Percentiles rank a stretch among this genome's conserved stretches.
Evolutionary conservation across 2,113 vertebrate species (phyloP).

Genomic region (Empidonax alnorum): DNA sequence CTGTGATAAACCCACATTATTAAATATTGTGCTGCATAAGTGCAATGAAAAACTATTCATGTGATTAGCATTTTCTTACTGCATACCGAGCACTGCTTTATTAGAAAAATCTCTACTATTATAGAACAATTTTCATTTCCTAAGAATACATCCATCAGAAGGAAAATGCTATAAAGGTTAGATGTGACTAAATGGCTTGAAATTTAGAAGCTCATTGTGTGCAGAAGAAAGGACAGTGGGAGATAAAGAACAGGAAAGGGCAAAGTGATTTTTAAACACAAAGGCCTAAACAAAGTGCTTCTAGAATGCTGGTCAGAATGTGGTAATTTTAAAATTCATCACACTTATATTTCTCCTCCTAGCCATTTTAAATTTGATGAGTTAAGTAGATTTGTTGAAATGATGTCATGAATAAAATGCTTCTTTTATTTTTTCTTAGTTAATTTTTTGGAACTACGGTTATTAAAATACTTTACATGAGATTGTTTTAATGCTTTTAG

Average conservation of each 20-base stretch:
- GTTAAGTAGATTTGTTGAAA: background rate
- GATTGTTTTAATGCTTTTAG: background rate
- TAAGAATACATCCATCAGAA: conserved; percentile 29
- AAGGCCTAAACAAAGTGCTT: background rate
- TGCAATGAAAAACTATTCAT: background rate
- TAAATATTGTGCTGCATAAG: conserved; percentile 16
- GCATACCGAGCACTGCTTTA: background rate
- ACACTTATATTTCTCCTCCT: background rate
- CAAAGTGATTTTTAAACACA: background rate
- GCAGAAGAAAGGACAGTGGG: background rate
- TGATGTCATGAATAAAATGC: background rate
- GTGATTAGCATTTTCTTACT: conserved; percentile 31
- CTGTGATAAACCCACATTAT: background rate
- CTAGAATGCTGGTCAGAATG: background rate
- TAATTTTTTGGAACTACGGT: background rate
- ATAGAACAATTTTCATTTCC: background rate
- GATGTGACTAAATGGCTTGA: background rate
- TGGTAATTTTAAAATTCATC: background rate
- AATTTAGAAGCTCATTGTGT: conserved; percentile 1
- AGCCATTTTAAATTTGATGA: background rate
- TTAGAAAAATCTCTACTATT: conserved; percentile 32
- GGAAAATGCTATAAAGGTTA: conserved; percentile 13
- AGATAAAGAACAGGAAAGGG: conserved; percentile 10
- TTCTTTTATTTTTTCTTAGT: background rate
- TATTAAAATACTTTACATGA: background rate